phyloP scores from a whole-genome alignment of 2,888 invertebrate genomes.

The Pseudoips prasinana region DNA sequence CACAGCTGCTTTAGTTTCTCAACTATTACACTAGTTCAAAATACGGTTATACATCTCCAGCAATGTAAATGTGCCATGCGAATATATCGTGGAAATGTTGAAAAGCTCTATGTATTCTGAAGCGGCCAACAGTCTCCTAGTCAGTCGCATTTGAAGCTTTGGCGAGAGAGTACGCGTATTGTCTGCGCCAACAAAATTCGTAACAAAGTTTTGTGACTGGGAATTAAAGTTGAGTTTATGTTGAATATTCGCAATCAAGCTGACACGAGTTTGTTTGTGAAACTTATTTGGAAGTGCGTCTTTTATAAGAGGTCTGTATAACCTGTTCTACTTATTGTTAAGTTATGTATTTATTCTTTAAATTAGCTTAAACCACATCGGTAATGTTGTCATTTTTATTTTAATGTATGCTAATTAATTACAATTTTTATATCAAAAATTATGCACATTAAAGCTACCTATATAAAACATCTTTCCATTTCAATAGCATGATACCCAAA shows the following conservation, averaged over 20 bases:
- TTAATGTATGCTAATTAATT: too few relatives aligned
- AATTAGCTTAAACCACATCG: too few relatives aligned
- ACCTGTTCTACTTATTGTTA: conserved; percentile 5
- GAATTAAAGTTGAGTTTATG: conserved; percentile 42
- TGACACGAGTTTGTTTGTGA: conserved; percentile 32
- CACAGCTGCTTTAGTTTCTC: too few relatives aligned
- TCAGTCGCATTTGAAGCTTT: conserved; percentile 44
- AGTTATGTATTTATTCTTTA: too few relatives aligned
- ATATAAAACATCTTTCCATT: too few relatives aligned
- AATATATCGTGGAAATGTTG: conserved; percentile 8
- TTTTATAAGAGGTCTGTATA: conserved; percentile 38
- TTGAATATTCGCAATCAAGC: conserved; percentile 34
- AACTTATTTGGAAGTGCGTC: conserved; percentile 37
- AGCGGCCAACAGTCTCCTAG: conserved; percentile 21
- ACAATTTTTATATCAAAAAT: too few relatives aligned
- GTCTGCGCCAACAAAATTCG: conserved; percentile 33
- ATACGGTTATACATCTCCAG: conserved; percentile 4
- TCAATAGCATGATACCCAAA: too few relatives aligned
- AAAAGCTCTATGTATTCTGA: conserved; percentile 33
- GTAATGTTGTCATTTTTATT: too few relatives aligned
- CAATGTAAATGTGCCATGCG: conserved; percentile 35
- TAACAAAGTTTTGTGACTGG: conserved; percentile 54
- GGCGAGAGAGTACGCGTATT: conserved; percentile 36
- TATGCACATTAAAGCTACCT: too few relatives aligned
- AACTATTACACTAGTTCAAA: too few relatives aligned